Base-by-base conservation (phyloP, 2,113 vertebrate genomes). In the human region DNA sequence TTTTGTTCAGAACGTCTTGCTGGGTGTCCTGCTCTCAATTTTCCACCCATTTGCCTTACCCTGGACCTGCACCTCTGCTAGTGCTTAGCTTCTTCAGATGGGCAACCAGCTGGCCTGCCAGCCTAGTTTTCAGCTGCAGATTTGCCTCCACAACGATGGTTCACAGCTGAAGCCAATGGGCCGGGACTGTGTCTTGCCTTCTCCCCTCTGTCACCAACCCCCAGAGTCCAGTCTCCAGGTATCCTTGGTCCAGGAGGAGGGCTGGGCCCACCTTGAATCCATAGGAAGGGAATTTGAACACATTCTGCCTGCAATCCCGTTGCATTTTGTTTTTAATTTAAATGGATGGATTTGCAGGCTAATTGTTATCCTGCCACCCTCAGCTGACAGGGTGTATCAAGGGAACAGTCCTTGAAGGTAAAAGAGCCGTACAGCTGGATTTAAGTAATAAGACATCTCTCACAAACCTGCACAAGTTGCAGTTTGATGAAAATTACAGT, bases 401-500 rank as follows among this genome's bases (percentile, higher is more conserved):
- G 79, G 18, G 76, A 48, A 87, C 2, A 25, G 35, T 59, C 48
- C 50, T 93, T 30, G 76, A 81, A 50, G 45, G 81, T 78, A 75
- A 89, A 80, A 50, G 90, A 88, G 72, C 57, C 43, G 61, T 94
- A 70, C 84, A 73, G 75, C 43, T 82, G 88, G 76, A 32, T 94
- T 64, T 89, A 89, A 97, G 85, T 50, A 84, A 89, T 27, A 76
- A 90, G 32, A 38, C 22, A 0, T 88, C 94, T 97, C 97, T 98
- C 98, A 93, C 94, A 96, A 98, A 95, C 81, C 88, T 57, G 45
- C 93, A 48, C 32, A 32, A 70, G 84, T 96, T 97, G 94, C 95
- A 84, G 87, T 66, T 72, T 92, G 96, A 96, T 87, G 96, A 95
- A 96, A 96, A 92, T 55, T 50, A 73, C 87, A 64, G 68, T 81